These are phyloP conservation scores for Lysiphlebus fabarum DNA, from an alignment of 1,140 invertebrate species.

Conservation along the genomic window DNA sequence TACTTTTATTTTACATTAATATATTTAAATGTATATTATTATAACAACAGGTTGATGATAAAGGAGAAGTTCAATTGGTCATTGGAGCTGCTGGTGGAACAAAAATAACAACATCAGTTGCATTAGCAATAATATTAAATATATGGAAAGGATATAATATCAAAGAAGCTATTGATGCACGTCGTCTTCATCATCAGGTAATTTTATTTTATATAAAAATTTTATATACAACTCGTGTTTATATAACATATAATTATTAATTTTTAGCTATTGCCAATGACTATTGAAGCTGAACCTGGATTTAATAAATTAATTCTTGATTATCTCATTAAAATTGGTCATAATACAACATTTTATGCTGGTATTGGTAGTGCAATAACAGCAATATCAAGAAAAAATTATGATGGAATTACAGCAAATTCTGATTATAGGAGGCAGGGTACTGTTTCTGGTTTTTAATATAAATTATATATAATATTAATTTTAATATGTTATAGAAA, in stretches of 20 bases:
- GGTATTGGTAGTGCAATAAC: constrained; percentile 59
- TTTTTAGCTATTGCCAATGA: constrained; percentile 70
- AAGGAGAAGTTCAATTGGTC: constrained; percentile 66
- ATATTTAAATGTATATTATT: constrained; percentile 4
- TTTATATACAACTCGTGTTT: neutral
- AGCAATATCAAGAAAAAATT: constrained; percentile 47
- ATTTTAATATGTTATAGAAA: neutral
- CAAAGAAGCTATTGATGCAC: constrained; percentile 43
- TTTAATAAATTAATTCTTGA: constrained; percentile 56
- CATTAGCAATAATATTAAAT: constrained; percentile 60
- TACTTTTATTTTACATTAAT: neutral
- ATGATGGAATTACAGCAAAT: constrained; percentile 53
- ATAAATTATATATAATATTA: constrained; percentile 4
- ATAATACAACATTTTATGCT: constrained; percentile 44
- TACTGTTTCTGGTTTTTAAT: constrained; percentile 37
- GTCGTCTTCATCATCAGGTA: constrained; percentile 51
- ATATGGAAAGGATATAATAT: constrained; percentile 42
- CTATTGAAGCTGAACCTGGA: constrained; percentile 60
- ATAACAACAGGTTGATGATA: constrained; percentile 54
- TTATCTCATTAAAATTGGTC: constrained; percentile 54
- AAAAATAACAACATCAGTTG: constrained; percentile 80
- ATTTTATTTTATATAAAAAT: neutral
- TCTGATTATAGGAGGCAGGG: constrained; percentile 62
- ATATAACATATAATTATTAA: constrained; percentile 7
- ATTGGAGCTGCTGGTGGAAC: constrained; percentile 86